Base-by-base conservation (phyloP, 2,113 vertebrate genomes). In the Prinia subflava region DNA sequence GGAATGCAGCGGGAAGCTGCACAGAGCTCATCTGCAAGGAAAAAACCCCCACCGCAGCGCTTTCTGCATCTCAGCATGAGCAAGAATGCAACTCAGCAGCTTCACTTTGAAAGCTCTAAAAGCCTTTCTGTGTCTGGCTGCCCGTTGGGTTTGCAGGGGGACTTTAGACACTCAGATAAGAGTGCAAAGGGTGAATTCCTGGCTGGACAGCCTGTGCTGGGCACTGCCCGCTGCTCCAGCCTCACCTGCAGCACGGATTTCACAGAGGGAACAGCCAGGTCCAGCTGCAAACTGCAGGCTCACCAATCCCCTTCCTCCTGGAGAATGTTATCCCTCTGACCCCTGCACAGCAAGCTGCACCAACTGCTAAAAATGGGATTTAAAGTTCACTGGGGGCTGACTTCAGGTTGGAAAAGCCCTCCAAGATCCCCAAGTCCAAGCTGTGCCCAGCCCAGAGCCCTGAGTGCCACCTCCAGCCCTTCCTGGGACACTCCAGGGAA, bases 131-230 rank as follows among this genome's bases (percentile, higher is more conserved):
- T 56, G 46, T 7, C 56, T 68, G 30, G 27, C 42, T 30, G 55
- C 55, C 1, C 0, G 10, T 3, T 59, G 63, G 31, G 53, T 3
- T 69, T 56, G 17, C 31, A 44, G 35, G 44, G 56, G n/a, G 92
- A 33, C 25, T 37, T 90, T 1, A 89, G 88, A 49, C 52, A 14
- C 44, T 17, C 59, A 81, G 67, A 65, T 68, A 44, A 35, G 74
- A 39, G 17, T 0, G 1, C 2, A 6, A 24, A 60, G 33, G 2
- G 15, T 1, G 1, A 77, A 28, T 60, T 93, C 53, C 59, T 2
- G 7, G 8, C 6, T 4, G 46, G n/a, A 4, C 49, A 75, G 2
- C 5, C 70, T 24, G 24, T 13, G 46, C 44, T 10, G 7, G 6
- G 62, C 47, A 73, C 46, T n/a, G 44, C 33, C 50, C 21, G 37